phyloP scores from a whole-genome alignment of 2,113 vertebrate species.

The Phalacrocorax brasilianus region DNA sequence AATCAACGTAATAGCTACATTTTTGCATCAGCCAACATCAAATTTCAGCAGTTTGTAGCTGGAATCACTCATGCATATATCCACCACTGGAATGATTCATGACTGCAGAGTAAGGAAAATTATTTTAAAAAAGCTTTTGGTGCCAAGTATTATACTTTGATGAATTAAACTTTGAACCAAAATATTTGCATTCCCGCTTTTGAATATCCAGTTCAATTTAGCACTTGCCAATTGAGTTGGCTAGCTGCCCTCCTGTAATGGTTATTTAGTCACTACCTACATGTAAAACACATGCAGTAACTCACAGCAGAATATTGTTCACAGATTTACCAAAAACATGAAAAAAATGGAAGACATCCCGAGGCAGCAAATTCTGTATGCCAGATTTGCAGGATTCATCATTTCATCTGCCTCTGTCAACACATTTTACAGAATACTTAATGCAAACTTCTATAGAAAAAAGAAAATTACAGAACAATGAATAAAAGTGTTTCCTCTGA shows the following conservation, averaged over 20 bases:
- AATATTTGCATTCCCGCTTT: constrained; percentile 17
- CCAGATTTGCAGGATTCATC: background rate
- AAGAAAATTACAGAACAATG: background rate
- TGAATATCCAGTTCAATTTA: background rate
- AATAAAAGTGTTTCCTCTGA: background rate
- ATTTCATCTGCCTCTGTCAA: background rate
- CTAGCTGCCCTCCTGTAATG: background rate
- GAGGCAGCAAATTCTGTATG: background rate
- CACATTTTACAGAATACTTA: background rate
- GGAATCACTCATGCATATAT: background rate
- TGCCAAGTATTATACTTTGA: constrained; percentile 14
- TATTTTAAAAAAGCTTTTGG: background rate
- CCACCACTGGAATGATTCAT: background rate
- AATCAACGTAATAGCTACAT: background rate
- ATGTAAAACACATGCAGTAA: background rate
- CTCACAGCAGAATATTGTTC: background rate
- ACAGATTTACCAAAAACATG: background rate
- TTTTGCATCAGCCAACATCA: background rate
- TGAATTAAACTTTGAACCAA: constrained; percentile 42
- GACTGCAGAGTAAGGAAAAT: background rate
- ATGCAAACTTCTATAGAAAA: background rate
- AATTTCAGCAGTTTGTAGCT: constrained; percentile 7
- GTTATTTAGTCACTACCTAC: background rate
- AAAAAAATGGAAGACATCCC: background rate
- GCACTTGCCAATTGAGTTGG: background rate